These are phyloP conservation scores for Ormyrus nitidulus DNA, from an alignment of 2,888 invertebrate species.

Conservation along the genomic window DNA sequence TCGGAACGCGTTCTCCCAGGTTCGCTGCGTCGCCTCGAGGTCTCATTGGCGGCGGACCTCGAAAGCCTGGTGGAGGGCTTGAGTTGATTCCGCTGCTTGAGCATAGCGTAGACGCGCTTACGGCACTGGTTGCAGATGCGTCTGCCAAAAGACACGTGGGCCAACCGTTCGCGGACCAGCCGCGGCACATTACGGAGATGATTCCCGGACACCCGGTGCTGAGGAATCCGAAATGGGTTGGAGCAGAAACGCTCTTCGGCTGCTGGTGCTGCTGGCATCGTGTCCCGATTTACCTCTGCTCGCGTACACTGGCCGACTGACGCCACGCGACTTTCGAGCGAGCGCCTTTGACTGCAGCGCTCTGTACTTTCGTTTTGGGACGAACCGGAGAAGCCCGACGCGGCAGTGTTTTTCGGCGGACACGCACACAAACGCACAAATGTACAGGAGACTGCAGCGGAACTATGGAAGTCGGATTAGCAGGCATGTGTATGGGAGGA, in stretches of 20 bases:
- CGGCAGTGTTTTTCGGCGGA: too few species aligned
- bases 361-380: too few species aligned
- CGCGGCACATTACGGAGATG: constrained; percentile 35
- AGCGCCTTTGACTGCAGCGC: too few species aligned
- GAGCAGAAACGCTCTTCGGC: constrained; percentile 11
- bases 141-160: constrained; percentile 43
- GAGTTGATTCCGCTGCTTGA: constrained; percentile 41
- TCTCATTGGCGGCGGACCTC: not conserved
- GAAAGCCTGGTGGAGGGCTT: constrained; percentile 40
- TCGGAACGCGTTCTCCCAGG: not conserved
- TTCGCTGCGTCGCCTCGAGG: not conserved
- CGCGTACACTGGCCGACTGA: too few species aligned
- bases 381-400: too few species aligned
- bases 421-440: too few species aligned
- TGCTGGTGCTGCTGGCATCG: constrained; percentile 20
- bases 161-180: constrained; percentile 38
- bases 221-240: constrained; percentile 51
- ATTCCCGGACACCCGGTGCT: not conserved
- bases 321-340: too few species aligned
- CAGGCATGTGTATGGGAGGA: too few species aligned
- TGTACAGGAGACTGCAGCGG: too few species aligned
- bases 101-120: constrained; percentile 44
- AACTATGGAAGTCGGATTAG: too few species aligned
- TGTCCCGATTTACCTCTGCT: not conserved
- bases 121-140: constrained; percentile 41